Conservation (phyloP, 2,797 vertebrate species). For the Gorsachius magnificus region DNA sequence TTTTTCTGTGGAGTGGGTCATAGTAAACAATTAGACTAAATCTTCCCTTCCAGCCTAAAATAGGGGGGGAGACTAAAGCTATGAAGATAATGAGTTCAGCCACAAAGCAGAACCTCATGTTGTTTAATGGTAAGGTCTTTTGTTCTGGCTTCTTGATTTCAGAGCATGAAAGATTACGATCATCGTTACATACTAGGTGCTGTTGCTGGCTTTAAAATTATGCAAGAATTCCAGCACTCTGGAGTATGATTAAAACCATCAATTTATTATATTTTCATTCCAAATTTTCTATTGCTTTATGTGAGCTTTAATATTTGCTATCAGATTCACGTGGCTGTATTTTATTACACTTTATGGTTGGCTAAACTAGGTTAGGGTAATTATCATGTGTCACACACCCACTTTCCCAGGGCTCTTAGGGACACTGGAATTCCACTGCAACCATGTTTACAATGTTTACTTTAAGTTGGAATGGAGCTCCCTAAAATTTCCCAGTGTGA, state of each 20-base stretch:
- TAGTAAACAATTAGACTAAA: neutral
- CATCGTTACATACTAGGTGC: neutral
- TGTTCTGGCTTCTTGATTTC: neutral
- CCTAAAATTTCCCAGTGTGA: neutral
- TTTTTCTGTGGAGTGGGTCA: neutral
- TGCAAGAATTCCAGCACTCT: neutral
- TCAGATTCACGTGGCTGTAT: constrained; percentile 15
- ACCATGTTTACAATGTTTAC: neutral
- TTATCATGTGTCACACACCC: neutral
- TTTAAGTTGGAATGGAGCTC: neutral
- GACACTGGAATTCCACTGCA: neutral
- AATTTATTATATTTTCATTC: neutral
- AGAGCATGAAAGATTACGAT: neutral
- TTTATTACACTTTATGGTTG: constrained; percentile 30
- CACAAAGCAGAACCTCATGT: neutral
- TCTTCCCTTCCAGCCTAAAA: neutral
- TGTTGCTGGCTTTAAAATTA: constrained; percentile 9
- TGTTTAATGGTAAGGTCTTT: neutral
- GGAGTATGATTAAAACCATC: neutral
- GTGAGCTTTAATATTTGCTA: neutral
- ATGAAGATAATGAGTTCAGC: neutral
- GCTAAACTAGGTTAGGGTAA: neutral
- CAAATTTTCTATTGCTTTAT: neutral
- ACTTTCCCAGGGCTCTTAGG: neutral
- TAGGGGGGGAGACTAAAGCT: neutral